These are phyloP conservation scores for Oegoconia quadripuncta DNA, from an alignment of 2,888 invertebrate species.

Conservation along the genomic window DNA sequence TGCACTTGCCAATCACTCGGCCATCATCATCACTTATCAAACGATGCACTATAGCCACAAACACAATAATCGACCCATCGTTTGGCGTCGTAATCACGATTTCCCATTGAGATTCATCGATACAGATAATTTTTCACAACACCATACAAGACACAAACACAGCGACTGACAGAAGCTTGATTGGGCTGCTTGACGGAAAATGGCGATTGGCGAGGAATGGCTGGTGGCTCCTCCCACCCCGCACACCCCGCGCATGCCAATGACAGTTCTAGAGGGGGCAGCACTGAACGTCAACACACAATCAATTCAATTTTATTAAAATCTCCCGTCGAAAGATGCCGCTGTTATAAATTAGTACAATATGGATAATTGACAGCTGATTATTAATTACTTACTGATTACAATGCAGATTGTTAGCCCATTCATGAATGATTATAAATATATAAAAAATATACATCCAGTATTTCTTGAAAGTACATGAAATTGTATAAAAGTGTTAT, in stretches of 20 bases:
- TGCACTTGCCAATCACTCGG: conserved; percentile 73
- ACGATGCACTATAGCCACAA: conserved; percentile 73
- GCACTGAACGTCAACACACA: conserved; percentile 22
- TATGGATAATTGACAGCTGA: too few relatives aligned
- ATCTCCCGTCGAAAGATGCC: conserved; percentile 1
- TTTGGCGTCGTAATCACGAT: conserved; percentile 72
- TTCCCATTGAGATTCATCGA: conserved; percentile 77
- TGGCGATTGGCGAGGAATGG: conserved; percentile 74
- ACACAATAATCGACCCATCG: conserved; percentile 74
- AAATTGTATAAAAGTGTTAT: too few relatives aligned
- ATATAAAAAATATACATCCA: too few relatives aligned
- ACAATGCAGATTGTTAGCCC: too few relatives aligned
- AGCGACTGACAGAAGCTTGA: conserved; percentile 77
- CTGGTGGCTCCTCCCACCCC: conserved; percentile 52
- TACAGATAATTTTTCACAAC: conserved; percentile 76
- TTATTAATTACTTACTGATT: too few relatives aligned
- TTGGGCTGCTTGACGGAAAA: conserved; percentile 73
- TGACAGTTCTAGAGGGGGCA: conserved; percentile 43
- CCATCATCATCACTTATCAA: conserved; percentile 75
- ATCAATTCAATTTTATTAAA: neutral
- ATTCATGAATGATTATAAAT: too few relatives aligned
- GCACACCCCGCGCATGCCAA: conserved; percentile 55
- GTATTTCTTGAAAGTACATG: too few relatives aligned
- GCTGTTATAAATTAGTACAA: too few relatives aligned
- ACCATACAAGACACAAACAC: conserved; percentile 72